Base-by-base conservation (phyloP, 1,140 invertebrate species). In the Aphelinus certus region DNA sequence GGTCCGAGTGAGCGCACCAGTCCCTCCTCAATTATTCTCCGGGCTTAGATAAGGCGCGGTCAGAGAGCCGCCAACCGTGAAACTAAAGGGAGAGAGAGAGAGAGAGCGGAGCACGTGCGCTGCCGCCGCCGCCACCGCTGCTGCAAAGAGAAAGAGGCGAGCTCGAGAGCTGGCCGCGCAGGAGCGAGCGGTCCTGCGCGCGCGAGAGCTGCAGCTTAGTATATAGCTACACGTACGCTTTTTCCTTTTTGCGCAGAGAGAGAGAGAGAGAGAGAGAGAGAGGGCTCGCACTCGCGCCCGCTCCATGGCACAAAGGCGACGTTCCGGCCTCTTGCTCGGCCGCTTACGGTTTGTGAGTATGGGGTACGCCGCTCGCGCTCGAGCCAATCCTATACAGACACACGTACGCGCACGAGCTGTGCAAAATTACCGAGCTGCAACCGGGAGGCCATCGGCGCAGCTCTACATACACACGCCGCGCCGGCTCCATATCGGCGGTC, bases 41-140 rank as follows among this genome's bases (percentile, higher is more conserved):
- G 71, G 71, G 53, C 65, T 76, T 78, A 79, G 79, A 84, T 82
- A 82, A 84, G 83, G 81, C 79, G 81, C 80, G 83, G 82, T 79
- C 80, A 78, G 76, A 78, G 76, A 79, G 75, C 79, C 83, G 71
- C n/a, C 80, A 83, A 86, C 83, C 85, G 76, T 85, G 79, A 85
- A 84, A 81, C 77, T 73, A 79, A 85, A 83, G 83, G 81, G 80
- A 82, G 79, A 68, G 79, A 49, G 56, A 60, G 58, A 60, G 58
- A 49, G 56, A 60, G 58, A 60, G 58, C 47, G 61, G 45, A 9
- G 9, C 9, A 53, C 49, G 51, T 64, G 48, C 45, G 1, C 4
- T 26, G 26, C 26, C 26, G 26, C 26, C 26, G 26, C 26, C 26
- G 26, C 26, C 26, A 26, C 26, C 26, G 26, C 26, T 26, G 26